Evolutionary conservation across 2,797 vertebrate species (phyloP).

Genomic region (Mormyrus proboscirostris): DNA sequence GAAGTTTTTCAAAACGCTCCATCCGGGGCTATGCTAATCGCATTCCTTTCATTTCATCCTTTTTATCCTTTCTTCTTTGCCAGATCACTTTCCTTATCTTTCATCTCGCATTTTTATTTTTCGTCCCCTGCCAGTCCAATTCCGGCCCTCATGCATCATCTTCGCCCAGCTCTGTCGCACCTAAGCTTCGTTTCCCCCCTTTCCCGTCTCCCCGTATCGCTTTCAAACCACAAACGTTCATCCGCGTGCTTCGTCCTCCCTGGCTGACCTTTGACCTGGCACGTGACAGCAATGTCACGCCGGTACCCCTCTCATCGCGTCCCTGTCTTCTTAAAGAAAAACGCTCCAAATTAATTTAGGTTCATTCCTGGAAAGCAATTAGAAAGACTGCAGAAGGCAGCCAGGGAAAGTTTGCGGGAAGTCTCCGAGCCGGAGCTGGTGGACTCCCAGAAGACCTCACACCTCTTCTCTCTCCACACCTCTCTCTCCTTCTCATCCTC

Average conservation of each 20-base stretch:
- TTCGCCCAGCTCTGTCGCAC: neutral
- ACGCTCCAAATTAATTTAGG: neutral
- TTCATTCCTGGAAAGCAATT: neutral
- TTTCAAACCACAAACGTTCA: neutral
- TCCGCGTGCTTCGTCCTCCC: neutral
- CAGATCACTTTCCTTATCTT: conserved; percentile 41
- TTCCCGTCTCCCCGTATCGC: neutral
- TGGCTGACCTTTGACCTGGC: neutral
- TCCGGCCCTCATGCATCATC: conserved; percentile 35
- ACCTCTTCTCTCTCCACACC: conserved; percentile 33
- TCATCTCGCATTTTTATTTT: conserved; percentile 33
- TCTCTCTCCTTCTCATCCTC: conserved; percentile 29
- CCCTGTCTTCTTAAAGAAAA: neutral
- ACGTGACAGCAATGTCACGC: neutral
- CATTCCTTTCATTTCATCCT: neutral
- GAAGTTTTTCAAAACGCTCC: neutral
- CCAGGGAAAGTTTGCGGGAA: neutral
- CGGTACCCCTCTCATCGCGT: neutral
- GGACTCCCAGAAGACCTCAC: conserved; percentile 28
- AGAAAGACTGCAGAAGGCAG: conserved; percentile 2
- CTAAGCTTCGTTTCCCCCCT: neutral
- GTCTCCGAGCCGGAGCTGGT: neutral
- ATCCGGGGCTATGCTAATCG: neutral
- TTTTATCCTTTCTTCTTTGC: neutral
- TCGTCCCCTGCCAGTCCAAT: conserved; percentile 6